Conservation (phyloP, 2,797 vertebrate genomes). For the Podarcis siculus region DNA sequence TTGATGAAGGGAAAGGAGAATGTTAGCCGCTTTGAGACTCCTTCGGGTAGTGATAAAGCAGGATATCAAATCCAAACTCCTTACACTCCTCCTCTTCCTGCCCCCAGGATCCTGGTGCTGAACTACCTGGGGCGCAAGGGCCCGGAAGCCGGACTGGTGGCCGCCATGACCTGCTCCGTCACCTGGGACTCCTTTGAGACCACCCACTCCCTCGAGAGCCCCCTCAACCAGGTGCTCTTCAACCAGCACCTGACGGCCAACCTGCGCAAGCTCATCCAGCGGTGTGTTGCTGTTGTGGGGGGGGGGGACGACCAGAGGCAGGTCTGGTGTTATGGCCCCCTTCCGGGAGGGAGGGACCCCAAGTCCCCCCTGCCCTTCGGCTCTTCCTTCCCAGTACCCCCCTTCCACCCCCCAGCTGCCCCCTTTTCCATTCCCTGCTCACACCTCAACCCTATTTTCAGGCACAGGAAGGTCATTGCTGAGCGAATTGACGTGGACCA, state of each 20-base stretch:
- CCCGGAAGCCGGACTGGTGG: conserved; percentile 74
- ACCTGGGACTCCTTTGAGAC: conserved; percentile 83
- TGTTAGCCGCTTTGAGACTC: too few relatives aligned
- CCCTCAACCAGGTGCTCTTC: conserved; percentile 86
- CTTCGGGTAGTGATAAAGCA: too few relatives aligned
- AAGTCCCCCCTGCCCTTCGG: neutral
- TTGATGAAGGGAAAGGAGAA: too few relatives aligned
- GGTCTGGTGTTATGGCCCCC: fast-evolving
- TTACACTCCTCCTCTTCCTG: neutral
- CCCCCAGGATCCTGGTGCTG: conserved; percentile 81
- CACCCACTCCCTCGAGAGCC: conserved; percentile 79
- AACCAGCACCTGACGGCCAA: conserved; percentile 76
- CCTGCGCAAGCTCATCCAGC: conserved; percentile 65
- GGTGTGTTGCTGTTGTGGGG: neutral
- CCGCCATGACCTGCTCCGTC: conserved; percentile 82
- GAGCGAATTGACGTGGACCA: conserved; percentile 81
- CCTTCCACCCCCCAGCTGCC: neutral
- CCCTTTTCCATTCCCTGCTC: neutral
- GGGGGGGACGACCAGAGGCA: too few relatives aligned
- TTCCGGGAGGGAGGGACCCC: neutral
- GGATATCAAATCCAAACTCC: too few relatives aligned
- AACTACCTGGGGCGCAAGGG: conserved; percentile 82
- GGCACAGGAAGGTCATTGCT: conserved; percentile 81
- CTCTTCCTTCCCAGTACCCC: neutral
- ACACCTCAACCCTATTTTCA: conserved; percentile 55